Percentiles rank a stretch among this genome's conserved stretches.
Conservation (phyloP, 2,888 invertebrate genomes). For the Rhagonycha fulva region DNA sequence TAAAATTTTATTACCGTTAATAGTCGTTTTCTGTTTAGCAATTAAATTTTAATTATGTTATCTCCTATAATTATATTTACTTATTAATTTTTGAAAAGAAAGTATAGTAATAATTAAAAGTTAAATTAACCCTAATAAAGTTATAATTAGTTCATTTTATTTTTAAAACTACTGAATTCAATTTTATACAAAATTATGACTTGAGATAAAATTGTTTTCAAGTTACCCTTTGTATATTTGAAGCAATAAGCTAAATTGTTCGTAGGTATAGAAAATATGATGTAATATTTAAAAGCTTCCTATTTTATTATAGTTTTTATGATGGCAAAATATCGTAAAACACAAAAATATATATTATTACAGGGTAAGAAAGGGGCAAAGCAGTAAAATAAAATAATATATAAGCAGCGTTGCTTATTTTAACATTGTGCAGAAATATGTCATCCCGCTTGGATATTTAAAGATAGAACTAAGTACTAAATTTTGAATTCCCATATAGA, state of each 20-base stretch:
- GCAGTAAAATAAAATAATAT: slow-evolving; percentile 12
- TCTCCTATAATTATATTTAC: too few relatives aligned
- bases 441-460: slow-evolving; percentile 21
- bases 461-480: slow-evolving; percentile 3
- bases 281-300: neutral
- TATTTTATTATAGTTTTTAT: neutral
- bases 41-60: too few relatives aligned
- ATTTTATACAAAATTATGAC: neutral
- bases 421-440: slow-evolving; percentile 30
- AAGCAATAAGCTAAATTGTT: neutral
- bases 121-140: neutral
- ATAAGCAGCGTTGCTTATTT: slow-evolving; percentile 10
- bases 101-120: too few relatives aligned
- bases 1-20: too few relatives aligned
- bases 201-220: neutral
- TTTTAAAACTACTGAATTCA: neutral
- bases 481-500: slow-evolving; percentile 19
- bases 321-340: neutral
- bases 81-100: too few relatives aligned
- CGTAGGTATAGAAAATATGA: neutral
- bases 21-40: too few relatives aligned
- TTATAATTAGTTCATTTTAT: neutral
- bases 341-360: neutral
- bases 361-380: neutral
- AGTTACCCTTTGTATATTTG: neutral